Evolutionary conservation across 2,113 vertebrate species (phyloP), one percentile per base, ranked within the genome.

Genomic region (Xiphophorus couchianus): DNA sequence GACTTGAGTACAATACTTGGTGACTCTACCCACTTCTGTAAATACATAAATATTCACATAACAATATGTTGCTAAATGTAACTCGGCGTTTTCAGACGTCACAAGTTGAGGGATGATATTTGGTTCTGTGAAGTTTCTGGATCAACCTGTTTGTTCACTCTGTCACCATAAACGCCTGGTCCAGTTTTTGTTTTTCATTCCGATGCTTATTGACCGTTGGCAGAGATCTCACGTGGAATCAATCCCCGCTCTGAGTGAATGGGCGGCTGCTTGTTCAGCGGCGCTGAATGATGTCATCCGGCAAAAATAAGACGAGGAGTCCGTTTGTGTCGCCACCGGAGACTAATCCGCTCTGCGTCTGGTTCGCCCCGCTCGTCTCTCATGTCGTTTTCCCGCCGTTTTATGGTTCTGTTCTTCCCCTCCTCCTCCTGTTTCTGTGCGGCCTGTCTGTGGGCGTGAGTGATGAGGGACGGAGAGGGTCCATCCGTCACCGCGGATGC

Each of bases 401-500:
- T 61, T 51, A 15, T 84, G 62, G 37, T 8, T 27, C 28, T 17
- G 28, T 7, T 15, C 25, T 25, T 0, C 35, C 29, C 71, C 44
- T 48, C 44, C 44, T 2, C 48, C 39, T 69, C 71, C 48, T 42
- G 69, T 42, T 62, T 14, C 35, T 27, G 60, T 61, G 73, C 67
- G 33, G 61, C 39, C 70, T 70, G 69, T 67, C 77, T 71, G 60
- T 60, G 72, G 66, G 63, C 77, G 78, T 88, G 90, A 91, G 61
- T 78, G 89, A 84, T 90, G 85, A 88, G 73, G 67, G 69, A 76
- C 62, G 60, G 63, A 9, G 44, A 72, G 1, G 0, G 72, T 85
- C 82, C 83, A 92, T 90, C 81, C 80, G 74, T 90, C 89, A 92
- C 79, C 70, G 66, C 29, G 66, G 77, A 37, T 79, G 82, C 67